phyloP scores from a whole-genome alignment of 1,140 invertebrate genomes.

The Batillaria attramentaria region DNA sequence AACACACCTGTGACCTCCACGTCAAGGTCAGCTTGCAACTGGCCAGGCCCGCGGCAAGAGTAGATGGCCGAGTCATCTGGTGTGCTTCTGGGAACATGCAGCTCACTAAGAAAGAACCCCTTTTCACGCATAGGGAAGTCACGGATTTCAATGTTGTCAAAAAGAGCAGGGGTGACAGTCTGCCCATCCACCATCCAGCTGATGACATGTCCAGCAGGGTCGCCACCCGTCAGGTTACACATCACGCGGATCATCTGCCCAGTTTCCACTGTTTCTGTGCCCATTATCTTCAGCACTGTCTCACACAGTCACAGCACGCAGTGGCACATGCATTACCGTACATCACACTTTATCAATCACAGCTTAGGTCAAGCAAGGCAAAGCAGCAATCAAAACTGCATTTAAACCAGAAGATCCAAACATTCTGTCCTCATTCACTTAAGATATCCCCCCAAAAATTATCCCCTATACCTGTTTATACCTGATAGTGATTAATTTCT shows the following conservation, averaged over 20 bases:
- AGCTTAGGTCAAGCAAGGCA: too few species aligned
- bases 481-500: too few species aligned
- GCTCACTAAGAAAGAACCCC: conserved; percentile 19
- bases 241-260: conserved; percentile 19
- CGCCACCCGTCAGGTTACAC: conserved; percentile 18
- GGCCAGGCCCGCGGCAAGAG: conserved; percentile 3
- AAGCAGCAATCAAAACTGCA: too few species aligned
- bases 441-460: too few species aligned
- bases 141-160: background rate
- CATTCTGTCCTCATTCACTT: too few species aligned
- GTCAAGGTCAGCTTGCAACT: background rate
- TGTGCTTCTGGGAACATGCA: background rate
- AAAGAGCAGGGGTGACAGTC: background rate
- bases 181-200: conserved; percentile 10
- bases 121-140: conserved; percentile 20
- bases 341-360: too few species aligned
- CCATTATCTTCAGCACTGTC: conserved; percentile 25
- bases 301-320: too few species aligned
- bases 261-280: background rate
- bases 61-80: background rate
- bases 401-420: too few species aligned
- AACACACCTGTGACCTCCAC: conserved; percentile 9
- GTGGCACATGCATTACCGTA: background rate
- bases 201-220: background rate
- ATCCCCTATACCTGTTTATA: too few species aligned